Base-by-base conservation (phyloP, 2,888 invertebrate genomes). In the Zaprionus obscuricornis region DNA sequence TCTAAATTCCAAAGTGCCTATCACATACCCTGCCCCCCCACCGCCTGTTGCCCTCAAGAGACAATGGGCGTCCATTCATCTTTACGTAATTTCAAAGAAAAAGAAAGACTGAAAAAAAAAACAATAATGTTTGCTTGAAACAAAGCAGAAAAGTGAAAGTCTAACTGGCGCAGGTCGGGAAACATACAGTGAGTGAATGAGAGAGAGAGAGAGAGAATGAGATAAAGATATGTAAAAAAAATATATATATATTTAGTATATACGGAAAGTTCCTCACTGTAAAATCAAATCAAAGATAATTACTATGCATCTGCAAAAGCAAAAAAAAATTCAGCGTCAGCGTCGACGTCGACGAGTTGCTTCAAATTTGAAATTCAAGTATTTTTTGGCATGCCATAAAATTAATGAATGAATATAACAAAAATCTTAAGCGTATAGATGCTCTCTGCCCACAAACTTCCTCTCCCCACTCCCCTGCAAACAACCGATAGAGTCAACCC, bases 41-140 rank as follows among this genome's bases (percentile, higher is more conserved):
- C 22, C 36, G 46, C 13, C 40, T 39, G n/a, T n/a, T n/a, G n/a
- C n/a, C n/a, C n/a, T n/a, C n/a, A n/a, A n/a, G 51, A 77, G 40
- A 77, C 77, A 77, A 77, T 84, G 74, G 85, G 59, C 78, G 70
- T 65, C 66, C 83, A 85, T 78, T 78, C 85, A 85, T 71, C 85
- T 78, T 78, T 82, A 85, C 83, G 78, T 85, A 78, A 78, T 78
- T 85, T 77, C 52, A 71, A 82, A 65, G 58, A 24, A 52, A 24
- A 33, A 54, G 37, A 49, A 49, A 50, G 34, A 57, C n/a, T n/a
- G n/a, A 52, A 39, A 50, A 51, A 11, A 52, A 43, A 17, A 55
- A 27, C 47, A 67, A 68, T 51, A 63, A 65, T 66, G 64, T 66
- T 56, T 73, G 74, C 65, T 37, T 74, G 69, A 83, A 85, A 81